phyloP scores from a whole-genome alignment of 2,113 vertebrate genomes.

The Phalacrocorax carbo region DNA sequence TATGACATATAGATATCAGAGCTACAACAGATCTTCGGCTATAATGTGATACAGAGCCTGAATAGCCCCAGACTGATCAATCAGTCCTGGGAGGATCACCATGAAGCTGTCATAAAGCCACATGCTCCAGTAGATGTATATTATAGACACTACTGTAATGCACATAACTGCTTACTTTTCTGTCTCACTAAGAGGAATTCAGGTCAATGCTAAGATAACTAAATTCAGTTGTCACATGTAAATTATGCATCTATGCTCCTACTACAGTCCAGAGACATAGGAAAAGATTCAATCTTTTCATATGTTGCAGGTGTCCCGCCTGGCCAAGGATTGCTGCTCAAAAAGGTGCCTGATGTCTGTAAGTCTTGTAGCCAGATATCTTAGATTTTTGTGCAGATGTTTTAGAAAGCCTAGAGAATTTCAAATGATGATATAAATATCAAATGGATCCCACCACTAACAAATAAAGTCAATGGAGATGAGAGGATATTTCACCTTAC shows the following conservation, averaged over 20 bases:
- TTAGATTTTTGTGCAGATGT: not conserved
- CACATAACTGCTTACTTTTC: not conserved
- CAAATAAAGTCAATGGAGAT: not conserved
- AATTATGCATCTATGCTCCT: not conserved
- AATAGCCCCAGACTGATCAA: not conserved
- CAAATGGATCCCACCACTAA: not conserved
- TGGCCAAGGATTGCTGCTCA: not conserved
- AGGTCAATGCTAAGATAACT: not conserved
- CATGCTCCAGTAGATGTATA: not conserved
- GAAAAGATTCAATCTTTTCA: not conserved
- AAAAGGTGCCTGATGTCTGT: not conserved
- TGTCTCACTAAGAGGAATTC: not conserved
- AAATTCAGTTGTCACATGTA: not conserved
- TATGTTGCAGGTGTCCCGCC: not conserved
- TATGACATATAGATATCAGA: not conserved
- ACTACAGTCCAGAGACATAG: not conserved
- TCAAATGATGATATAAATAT: not conserved
- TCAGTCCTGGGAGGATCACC: not conserved
- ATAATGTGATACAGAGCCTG: not conserved
- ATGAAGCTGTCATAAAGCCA: not conserved
- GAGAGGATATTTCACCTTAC: not conserved
- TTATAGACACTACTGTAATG: not conserved
- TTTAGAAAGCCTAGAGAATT: not conserved
- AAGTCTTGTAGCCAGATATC: not conserved
- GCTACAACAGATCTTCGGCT: not conserved